Evolutionary conservation across 2,888 invertebrate species (phyloP), one percentile per base, ranked within the genome.

Genomic region (Ethmia dodecea): DNA sequence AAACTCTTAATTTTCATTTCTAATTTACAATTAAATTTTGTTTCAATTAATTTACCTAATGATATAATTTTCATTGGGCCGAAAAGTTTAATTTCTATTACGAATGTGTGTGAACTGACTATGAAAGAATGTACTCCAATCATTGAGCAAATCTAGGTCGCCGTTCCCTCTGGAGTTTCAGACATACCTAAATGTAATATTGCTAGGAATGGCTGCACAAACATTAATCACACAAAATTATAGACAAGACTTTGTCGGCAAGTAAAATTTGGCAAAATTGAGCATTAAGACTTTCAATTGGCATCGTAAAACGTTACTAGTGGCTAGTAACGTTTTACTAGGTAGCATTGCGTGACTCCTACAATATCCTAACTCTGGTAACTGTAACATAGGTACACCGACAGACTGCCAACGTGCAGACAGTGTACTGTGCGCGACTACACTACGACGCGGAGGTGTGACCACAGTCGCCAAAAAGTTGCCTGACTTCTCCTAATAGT

Each of bases 191-290:
- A 45, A 41, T n/a, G n/a, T n/a, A n/a, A n/a, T n/a, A n/a, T n/a
- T n/a, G n/a, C 47, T 10, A 64, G 66, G 67, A 68, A 65, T 64
- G 60, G 61, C 55, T 54, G 58, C 60, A 49, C 55, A 53, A 55
- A 36, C 48, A 52, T 57, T 55, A 44, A 52, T 60, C 60, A 55
- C 62, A 70, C 60, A 56, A 72, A 75, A 52, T 53, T 69, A 60
- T 63, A 70, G 78, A 80, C 78, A 78, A 79, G 72, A 77, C 69
- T 55, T 67, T 73, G 49, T 64, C 74, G 84, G 84, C 84, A 84
- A 84, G 83, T 81, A 72, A 75, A 81, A 80, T 86, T 86, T 86
- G 86, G 86, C 86, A 84, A 84, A 78, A 84, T 86, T 86, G 86
- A 86, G 86, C 86, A 86, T 84, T 73, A 71, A 75, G 73, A 78